These are phyloP conservation scores for Prochilodus magdalenae DNA, from an alignment of 2,113 vertebrate species.

Conservation along the genomic window DNA sequence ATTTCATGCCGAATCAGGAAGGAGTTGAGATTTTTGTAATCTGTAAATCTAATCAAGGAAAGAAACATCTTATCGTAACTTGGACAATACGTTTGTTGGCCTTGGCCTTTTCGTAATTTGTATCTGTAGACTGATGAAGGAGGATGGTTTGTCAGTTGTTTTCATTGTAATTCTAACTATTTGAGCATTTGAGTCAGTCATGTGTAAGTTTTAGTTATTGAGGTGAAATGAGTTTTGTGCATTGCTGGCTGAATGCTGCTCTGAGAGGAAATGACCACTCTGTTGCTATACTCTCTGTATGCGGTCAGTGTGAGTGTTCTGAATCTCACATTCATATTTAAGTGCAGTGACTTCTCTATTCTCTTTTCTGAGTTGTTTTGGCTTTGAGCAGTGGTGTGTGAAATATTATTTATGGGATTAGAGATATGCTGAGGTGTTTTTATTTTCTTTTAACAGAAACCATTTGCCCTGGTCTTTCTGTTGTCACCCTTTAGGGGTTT, in stretches of 20 bases:
- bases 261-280: background rate
- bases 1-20: background rate
- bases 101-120: background rate
- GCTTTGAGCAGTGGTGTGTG: constrained; percentile 10
- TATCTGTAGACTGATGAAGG: background rate
- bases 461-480: background rate
- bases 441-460: background rate
- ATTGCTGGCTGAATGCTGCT: background rate
- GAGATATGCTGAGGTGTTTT: constrained; percentile 16
- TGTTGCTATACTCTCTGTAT: constrained; percentile 1
- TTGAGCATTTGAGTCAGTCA: background rate
- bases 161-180: background rate
- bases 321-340: constrained; percentile 23
- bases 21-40: background rate
- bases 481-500: background rate
- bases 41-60: too few species aligned
- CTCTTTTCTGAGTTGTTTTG: background rate
- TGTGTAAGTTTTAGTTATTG: background rate
- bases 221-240: background rate
- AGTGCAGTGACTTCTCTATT: constrained; percentile 26
- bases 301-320: constrained; percentile 3
- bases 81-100: too few species aligned
- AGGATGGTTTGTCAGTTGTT: background rate
- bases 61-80: too few species aligned
- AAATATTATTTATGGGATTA: constrained; percentile 37